A percentile compares a stretch with the other conserved stretches of the same genome.
These are phyloP conservation scores for Fopius arisanus DNA, from an alignment of 1,140 invertebrate genomes.

Conservation along the genomic window DNA sequence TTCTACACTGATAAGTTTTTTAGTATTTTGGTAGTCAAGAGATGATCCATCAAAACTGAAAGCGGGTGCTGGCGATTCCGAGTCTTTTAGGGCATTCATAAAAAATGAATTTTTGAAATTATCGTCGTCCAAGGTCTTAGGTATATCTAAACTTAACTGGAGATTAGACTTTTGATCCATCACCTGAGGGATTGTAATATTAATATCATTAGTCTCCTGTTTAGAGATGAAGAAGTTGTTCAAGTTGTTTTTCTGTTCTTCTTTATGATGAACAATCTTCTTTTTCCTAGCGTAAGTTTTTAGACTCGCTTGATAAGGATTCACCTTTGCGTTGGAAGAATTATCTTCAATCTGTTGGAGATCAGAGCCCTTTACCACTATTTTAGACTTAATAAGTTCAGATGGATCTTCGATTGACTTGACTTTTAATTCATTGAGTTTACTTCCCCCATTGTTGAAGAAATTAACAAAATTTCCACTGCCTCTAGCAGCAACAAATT, in stretches of 20 bases:
- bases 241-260: neutral
- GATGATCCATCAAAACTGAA: neutral
- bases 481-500: slow-evolving; percentile 76
- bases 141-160: neutral
- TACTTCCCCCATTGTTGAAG: slow-evolving; percentile 58
- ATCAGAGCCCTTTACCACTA: neutral
- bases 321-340: neutral
- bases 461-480: slow-evolving; percentile 70
- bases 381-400: neutral
- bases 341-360: neutral
- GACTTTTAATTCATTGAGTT: neutral
- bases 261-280: neutral
- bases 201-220: neutral
- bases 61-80: neutral
- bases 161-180: neutral
- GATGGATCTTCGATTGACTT: neutral
- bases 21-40: neutral
- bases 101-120: slow-evolving; percentile 27
- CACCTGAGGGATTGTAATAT: neutral
- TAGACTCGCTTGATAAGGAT: neutral
- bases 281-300: neutral
- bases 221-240: neutral
- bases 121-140: slow-evolving; percentile 9
- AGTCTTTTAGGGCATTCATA: slow-evolving; percentile 24
- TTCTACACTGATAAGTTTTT: neutral